phyloP scores from a whole-genome alignment of 2,797 vertebrate species.

The Poecilia velifera region DNA sequence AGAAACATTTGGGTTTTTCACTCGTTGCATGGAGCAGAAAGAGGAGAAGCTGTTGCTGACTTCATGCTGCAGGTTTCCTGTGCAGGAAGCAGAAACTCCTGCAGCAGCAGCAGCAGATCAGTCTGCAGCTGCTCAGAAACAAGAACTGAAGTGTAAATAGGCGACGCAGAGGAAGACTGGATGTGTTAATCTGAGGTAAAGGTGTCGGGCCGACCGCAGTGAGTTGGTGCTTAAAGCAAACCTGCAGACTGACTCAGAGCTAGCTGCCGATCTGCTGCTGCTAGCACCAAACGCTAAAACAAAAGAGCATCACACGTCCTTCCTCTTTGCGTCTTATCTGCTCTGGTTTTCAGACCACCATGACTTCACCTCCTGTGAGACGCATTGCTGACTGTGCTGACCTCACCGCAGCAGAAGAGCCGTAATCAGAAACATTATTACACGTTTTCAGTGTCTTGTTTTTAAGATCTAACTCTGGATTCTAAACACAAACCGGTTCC shows the following conservation, averaged over 20 bases:
- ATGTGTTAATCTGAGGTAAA: not conserved
- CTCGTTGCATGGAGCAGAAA: not conserved
- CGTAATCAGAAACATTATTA: not conserved
- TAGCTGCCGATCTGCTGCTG: not conserved
- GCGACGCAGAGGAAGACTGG: not conserved
- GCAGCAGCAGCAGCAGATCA: not conserved
- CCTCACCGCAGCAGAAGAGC: not conserved
- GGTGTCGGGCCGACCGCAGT: not conserved
- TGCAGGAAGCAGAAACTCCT: not conserved
- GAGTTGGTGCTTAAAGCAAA: not conserved
- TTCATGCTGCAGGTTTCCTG: not conserved
- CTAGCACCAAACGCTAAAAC: not conserved
- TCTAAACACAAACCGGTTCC: not conserved
- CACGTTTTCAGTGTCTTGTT: not conserved
- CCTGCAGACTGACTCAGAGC: not conserved
- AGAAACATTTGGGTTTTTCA: not conserved
- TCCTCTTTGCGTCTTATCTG: not conserved
- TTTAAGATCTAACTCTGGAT: not conserved
- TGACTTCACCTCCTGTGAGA: slow-evolving; percentile 19
- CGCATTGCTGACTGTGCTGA: slow-evolving; percentile 1
- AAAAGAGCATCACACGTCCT: not conserved
- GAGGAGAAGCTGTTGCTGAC: not conserved
- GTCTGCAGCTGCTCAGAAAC: not conserved
- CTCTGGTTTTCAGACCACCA: not conserved
- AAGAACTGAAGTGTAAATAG: not conserved